Evolutionary conservation across 2,797 vertebrate species (phyloP), one percentile per base, ranked within the genome.

Genomic region (Argya squamiceps): DNA sequence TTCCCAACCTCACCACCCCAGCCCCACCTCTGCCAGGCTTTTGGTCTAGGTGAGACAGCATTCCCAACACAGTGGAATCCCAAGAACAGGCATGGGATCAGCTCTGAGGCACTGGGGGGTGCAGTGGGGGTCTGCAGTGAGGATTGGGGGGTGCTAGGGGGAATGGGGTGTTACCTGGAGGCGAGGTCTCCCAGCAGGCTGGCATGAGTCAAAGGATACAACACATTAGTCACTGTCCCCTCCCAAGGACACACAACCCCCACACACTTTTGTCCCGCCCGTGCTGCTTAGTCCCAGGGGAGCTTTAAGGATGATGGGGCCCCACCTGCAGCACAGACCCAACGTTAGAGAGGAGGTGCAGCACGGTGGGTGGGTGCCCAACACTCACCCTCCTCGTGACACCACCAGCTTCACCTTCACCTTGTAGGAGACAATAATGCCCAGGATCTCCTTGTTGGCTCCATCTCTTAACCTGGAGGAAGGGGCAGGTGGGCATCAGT

Each of bases 401-500:
- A 99, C 99, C 29, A 99, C 99, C 98, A 99, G 98, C 98, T 99
- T 99, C 96, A 99, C 99, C 96, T 99, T 99, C 88, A 99, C 99
- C 94, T 99, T 99, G 97, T 99, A 99, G 6, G 99, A 99, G 43
- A 99, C 99, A 2, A 99, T 99, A 74, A 99, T 99, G 44, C 99
- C 99, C 60, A 99, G 96, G 94, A 99, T 98, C 96, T 99, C 99
- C 87, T 99, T 99, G 93, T 98, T 99, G 97, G 99, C 99, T 34
- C 99, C 99, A 20, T 99, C 99, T 93, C 98, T 98, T 82, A 99
- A 97, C 96, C 99, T 99, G 97, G 24, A 89, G n/a, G 39, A 49
- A 44, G 39, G 15, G 39, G 36, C 15, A 30, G 44, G 12, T 34
- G n/a, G 30, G 24, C 17, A 22, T 71, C 32, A 85, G 24, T 1